These are phyloP conservation scores for Vanacampus margaritifer DNA, from an alignment of 2,113 vertebrate species.

Conservation along the genomic window DNA sequence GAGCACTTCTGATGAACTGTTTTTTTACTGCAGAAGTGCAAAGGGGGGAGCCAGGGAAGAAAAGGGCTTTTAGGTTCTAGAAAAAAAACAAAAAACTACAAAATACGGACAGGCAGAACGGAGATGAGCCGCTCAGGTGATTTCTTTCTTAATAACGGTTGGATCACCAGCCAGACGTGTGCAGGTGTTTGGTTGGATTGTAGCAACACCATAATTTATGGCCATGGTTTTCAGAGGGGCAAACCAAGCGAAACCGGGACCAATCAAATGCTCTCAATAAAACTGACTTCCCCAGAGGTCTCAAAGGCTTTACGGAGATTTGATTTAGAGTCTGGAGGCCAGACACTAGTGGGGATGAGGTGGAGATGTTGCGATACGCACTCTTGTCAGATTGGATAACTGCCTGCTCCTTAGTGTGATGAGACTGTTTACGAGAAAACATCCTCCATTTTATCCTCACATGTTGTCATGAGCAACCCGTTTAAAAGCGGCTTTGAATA, in stretches of 20 bases:
- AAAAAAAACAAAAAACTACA: conserved; percentile 8
- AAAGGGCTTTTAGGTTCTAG: conserved; percentile 3
- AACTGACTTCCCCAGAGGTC: conserved; percentile 40
- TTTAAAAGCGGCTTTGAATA: background rate
- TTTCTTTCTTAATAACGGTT: conserved; percentile 30
- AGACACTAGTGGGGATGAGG: conserved; percentile 26
- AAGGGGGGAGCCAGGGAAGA: conserved; percentile 4
- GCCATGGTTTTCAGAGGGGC: conserved; percentile 49
- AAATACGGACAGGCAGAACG: conserved; percentile 12
- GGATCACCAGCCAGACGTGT: conserved; percentile 34
- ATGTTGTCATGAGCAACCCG: background rate
- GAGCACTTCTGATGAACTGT: conserved; percentile 43
- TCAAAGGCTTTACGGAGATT: conserved; percentile 47
- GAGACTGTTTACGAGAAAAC: conserved; percentile 8
- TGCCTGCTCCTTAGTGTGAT: conserved; percentile 21
- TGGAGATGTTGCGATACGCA: conserved; percentile 28
- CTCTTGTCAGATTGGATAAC: conserved; percentile 34
- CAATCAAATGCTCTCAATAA: conserved; percentile 58
- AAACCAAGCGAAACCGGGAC: conserved; percentile 50
- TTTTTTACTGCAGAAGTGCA: conserved; percentile 23
- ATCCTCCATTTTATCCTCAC: conserved; percentile 14
- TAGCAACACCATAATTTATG: conserved; percentile 52
- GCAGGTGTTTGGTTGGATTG: conserved; percentile 44
- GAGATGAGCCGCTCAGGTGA: conserved; percentile 34
- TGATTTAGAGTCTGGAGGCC: conserved; percentile 52